A percentile compares a stretch with the other conserved stretches of the same genome.
Evolutionary conservation across 2,797 vertebrate genomes (phyloP).

Genomic region (Enteromius afrohamiltoni): DNA sequence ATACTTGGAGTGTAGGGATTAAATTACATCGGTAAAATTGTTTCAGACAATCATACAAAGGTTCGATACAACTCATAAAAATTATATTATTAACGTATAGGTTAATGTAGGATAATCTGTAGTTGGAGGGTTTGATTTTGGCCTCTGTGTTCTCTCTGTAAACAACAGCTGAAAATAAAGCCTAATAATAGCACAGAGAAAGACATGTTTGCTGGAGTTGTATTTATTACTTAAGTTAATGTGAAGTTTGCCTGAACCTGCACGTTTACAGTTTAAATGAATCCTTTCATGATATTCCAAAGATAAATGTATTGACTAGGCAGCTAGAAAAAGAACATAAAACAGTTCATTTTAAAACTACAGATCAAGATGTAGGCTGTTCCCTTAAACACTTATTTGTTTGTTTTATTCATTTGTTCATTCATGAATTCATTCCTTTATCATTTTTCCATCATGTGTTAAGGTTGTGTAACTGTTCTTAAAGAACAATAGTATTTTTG

Average conservation of each 20-base stretch:
- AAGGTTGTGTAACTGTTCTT: not conserved
- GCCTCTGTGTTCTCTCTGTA: not conserved
- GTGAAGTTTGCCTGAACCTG: not conserved
- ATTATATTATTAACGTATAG: not conserved
- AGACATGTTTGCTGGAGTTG: not conserved
- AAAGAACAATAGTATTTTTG: slow-evolving; percentile 5
- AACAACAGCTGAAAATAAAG: not conserved
- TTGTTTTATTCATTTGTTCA: too few relatives aligned
- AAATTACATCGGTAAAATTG: not conserved
- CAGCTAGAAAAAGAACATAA: not conserved
- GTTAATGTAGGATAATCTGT: not conserved
- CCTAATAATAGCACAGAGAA: not conserved
- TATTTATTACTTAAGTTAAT: not conserved
- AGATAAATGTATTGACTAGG: not conserved
- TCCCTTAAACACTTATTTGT: not conserved
- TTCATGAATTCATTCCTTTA: not conserved
- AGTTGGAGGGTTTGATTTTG: not conserved
- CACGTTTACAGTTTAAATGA: not conserved
- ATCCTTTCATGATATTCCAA: not conserved
- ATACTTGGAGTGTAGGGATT: not conserved
- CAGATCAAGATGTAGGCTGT: not conserved
- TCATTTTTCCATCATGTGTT: not conserved
- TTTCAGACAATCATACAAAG: not conserved
- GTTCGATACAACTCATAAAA: not conserved
- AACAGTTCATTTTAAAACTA: not conserved